These are phyloP conservation scores for Spongilla lacustris DNA, from an alignment of 37 sponge, comb jelly and placozoan genomes.

Conservation along the genomic window DNA sequence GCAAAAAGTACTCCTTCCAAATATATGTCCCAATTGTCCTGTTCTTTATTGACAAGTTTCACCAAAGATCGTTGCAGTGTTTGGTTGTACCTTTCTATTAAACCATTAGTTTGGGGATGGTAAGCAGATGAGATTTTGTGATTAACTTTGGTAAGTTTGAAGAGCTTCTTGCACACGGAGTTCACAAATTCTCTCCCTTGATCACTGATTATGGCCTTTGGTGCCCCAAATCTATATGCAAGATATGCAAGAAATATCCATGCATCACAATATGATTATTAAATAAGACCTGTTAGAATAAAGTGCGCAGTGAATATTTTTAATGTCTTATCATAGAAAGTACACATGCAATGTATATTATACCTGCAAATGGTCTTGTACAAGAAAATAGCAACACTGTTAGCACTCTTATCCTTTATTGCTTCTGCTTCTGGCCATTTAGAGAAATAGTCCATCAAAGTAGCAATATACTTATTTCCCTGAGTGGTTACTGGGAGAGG, in stretches of 20 bases:
- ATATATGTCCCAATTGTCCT: slow-evolving; percentile 15
- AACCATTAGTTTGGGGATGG: slow-evolving; percentile 46
- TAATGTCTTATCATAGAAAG: slow-evolving; percentile 6
- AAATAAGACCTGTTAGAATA: neutral
- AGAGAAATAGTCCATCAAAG: slow-evolving; percentile 48
- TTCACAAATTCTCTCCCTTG: slow-evolving; percentile 44
- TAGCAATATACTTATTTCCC: slow-evolving; percentile 34
- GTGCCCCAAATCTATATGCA: slow-evolving; percentile 27
- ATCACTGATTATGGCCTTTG: slow-evolving; percentile 20
- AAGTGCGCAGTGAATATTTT: neutral
- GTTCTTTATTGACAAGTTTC: slow-evolving; percentile 21
- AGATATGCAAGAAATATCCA: neutral
- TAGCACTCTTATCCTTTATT: slow-evolving; percentile 20
- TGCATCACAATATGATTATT: neutral
- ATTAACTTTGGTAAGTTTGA: slow-evolving; percentile 22
- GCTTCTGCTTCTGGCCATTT: slow-evolving; percentile 53
- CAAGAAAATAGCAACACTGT: slow-evolving; percentile 34
- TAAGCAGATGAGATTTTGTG: slow-evolving; percentile 41
- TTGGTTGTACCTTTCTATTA: slow-evolving; percentile 36
- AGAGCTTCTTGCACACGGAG: slow-evolving; percentile 14
- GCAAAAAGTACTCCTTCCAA: slow-evolving; percentile 24
- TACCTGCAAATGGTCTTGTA: slow-evolving; percentile 44
- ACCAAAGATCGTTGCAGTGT: slow-evolving; percentile 27
- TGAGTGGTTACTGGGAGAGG: slow-evolving; percentile 19
- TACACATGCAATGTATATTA: slow-evolving; percentile 3